Percentiles rank a stretch among this genome's conserved stretches.
These are phyloP conservation scores for Ceyx cyanopectus DNA, from an alignment of 2,113 vertebrate genomes.

Conservation along the genomic window DNA sequence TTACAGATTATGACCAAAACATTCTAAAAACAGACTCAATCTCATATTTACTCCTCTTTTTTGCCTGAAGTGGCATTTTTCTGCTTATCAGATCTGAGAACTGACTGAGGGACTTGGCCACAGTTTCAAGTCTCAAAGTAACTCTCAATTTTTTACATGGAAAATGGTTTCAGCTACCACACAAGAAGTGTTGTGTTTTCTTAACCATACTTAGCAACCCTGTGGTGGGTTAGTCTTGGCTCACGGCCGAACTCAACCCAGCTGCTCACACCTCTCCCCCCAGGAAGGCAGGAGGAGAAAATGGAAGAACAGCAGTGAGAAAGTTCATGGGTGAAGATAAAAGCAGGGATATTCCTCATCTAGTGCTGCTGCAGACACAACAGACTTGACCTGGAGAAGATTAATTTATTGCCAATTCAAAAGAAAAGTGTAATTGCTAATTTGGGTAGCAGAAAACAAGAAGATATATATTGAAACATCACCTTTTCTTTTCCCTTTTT, in stretches of 20 bases:
- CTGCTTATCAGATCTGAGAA: neutral
- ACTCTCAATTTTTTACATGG: neutral
- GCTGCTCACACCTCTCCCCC: neutral
- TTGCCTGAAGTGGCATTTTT: neutral
- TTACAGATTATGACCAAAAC: neutral
- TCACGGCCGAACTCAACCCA: neutral
- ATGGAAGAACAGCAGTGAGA: neutral
- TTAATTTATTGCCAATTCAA: neutral
- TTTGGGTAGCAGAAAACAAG: neutral
- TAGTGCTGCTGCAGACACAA: neutral
- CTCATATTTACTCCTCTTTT: neutral
- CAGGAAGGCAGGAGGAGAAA: neutral
- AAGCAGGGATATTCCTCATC: neutral
- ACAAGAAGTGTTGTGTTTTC: neutral
- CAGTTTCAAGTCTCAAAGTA: neutral
- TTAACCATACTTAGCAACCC: neutral
- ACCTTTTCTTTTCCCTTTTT: neutral
- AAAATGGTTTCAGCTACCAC: neutral
- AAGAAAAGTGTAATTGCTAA: neutral
- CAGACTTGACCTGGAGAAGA: neutral
- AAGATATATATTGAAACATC: rapidly evolving
- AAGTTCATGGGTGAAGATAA: neutral
- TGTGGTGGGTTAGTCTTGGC: neutral
- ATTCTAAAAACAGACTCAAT: neutral
- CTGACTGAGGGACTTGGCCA: neutral